Percentiles rank a stretch among this genome's conserved stretches.
phyloP scores from a whole-genome alignment of 2,113 vertebrate species.

The Scortum barcoo region DNA sequence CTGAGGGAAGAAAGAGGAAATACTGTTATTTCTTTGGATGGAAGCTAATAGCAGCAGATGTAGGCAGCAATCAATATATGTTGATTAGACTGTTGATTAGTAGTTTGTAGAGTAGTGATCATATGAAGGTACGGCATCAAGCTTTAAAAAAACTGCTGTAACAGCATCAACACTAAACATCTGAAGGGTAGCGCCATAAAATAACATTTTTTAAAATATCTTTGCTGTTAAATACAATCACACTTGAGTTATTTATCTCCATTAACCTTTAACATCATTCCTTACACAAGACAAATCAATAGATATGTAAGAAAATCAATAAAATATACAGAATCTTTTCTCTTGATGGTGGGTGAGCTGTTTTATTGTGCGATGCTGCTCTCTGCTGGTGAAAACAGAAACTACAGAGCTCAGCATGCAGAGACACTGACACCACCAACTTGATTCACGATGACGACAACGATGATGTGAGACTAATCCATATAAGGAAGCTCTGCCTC shows the following conservation, averaged over 20 bases:
- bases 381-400: conserved; percentile 58
- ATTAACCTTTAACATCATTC: background rate
- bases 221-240: background rate
- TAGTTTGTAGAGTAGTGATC: background rate
- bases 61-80: background rate
- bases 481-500: background rate
- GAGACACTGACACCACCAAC: too few relatives aligned
- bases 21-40: too few relatives aligned
- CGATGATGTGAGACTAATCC: background rate
- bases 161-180: background rate
- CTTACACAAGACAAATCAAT: background rate
- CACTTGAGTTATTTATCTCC: background rate
- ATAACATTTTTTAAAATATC: background rate
- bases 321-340: background rate
- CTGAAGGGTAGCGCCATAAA: background rate
- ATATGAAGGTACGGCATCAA: background rate
- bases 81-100: background rate
- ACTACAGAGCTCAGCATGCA: background rate
- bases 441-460: background rate
- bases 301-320: background rate
- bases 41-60: too few relatives aligned
- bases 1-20: too few relatives aligned
- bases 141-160: too few relatives aligned
- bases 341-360: too few relatives aligned
- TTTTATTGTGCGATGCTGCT: conserved; percentile 40